Base-by-base conservation (phyloP, 2,888 invertebrate species). In the Meganola albula region DNA sequence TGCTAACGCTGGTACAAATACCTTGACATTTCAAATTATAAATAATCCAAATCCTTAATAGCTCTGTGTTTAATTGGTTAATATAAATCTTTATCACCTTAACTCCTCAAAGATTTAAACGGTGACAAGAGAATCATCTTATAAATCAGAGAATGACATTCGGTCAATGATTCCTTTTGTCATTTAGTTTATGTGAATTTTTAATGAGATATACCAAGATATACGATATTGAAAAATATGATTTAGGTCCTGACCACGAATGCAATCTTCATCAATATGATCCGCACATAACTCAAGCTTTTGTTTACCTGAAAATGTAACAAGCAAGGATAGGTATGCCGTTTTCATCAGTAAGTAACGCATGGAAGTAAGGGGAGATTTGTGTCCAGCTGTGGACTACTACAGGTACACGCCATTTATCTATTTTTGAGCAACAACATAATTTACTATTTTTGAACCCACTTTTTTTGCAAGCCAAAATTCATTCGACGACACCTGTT, bases 61-160 rank as follows among this genome's bases (percentile, higher is more conserved):
- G 66, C 69, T 56, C 50, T 44, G 53, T 40, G 33, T 72, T 84
- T 85, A 84, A 84, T 85, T 85, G 83, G 68, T 71, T 63, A 44
- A 59, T 74, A 80, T 85, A 85, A 84, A 85, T 85, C 84, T 84
- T 73, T 67, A 73, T 62, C 64, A 73, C 66, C 73, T 84, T 71
- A 82, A 74, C 75, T 79, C 64, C 66, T 39, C 36, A 24, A 68
- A 84, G 85, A 85, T 84, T 85, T 85, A 85, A 63, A 73, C 73
- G 70, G 74, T 82, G 83, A 82, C 83, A 77, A 61, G 66, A 61
- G 37, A 14, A 34, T 26, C 40, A 64, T 62, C 63, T 53, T 58
- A 75, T 83, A 80, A 80, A 82, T 82, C 77, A 76, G 58, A 9
- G 53, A 39, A 50, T 57, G 58, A 48, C 54, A 63, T 53, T 52